These are phyloP conservation scores for Aricia agestis DNA, from an alignment of 1,140 invertebrate genomes.

Conservation along the genomic window DNA sequence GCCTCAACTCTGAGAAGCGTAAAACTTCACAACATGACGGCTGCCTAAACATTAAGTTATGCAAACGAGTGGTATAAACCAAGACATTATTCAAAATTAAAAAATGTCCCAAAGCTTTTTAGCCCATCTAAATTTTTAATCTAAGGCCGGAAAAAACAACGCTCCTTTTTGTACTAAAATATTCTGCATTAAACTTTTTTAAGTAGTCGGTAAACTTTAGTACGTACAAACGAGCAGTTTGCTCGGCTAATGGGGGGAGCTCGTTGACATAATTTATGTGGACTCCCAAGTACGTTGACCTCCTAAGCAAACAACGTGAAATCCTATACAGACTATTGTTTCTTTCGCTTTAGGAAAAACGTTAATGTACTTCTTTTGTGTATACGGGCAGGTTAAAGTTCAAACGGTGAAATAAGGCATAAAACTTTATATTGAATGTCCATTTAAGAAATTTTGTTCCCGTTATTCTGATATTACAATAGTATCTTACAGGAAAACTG, in stretches of 20 bases:
- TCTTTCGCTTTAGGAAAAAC: background rate
- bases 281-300: background rate
- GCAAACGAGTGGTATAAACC: too few species aligned
- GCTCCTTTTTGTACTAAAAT: background rate
- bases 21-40: too few species aligned
- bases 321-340: background rate
- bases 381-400: background rate
- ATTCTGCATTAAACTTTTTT: background rate
- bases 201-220: slow-evolving; percentile 1
- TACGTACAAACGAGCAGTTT: slow-evolving; percentile 2
- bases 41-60: background rate
- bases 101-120: background rate
- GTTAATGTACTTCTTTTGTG: background rate
- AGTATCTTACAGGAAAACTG: too few species aligned
- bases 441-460: too few species aligned
- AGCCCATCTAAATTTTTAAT: background rate
- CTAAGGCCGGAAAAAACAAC: background rate
- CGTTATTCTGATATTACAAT: too few species aligned
- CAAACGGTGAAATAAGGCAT: too few species aligned
- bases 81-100: background rate
- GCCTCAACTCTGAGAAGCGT: too few species aligned
- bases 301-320: background rate
- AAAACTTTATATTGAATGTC: too few species aligned
- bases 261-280: background rate
- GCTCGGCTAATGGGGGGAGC: background rate